Evolutionary conservation across 2,888 invertebrate species (phyloP).

Genomic region (Candidula unifasciata): DNA sequence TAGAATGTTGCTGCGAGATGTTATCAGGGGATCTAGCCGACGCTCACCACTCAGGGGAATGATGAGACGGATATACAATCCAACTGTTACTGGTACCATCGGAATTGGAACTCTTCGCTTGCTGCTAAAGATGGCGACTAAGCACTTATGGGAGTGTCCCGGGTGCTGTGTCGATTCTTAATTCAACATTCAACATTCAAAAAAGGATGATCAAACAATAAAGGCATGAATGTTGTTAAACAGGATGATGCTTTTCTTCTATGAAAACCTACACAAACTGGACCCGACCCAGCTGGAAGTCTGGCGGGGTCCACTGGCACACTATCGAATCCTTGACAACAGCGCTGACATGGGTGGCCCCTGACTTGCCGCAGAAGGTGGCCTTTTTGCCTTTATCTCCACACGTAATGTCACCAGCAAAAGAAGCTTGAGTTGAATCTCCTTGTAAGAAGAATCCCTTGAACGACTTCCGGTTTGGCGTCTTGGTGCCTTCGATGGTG

Average conservation of each 20-base stretch:
- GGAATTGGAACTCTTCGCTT: no score
- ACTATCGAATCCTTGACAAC: conserved; percentile 20
- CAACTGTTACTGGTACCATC: no score
- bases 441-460: conserved; percentile 45
- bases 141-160: no score
- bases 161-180: no score
- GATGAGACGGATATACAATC: no score
- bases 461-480: background rate
- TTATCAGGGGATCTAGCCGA: no score
- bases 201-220: background rate
- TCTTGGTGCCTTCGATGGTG: conserved; percentile 23
- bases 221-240: no score
- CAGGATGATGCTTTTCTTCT: background rate
- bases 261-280: conserved; percentile 39
- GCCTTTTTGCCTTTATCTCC: conserved; percentile 14
- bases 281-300: conserved; percentile 36
- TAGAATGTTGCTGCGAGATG: no score
- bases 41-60: no score
- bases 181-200: no score
- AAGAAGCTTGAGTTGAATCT: conserved; percentile 28
- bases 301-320: conserved; percentile 44
- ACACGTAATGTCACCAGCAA: conserved; percentile 41
- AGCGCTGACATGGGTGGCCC: conserved; percentile 21
- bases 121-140: no score
- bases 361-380: conserved; percentile 36